Percentiles rank a stretch among this genome's conserved stretches.
phyloP scores from a whole-genome alignment of 2,113 vertebrate genomes.

The Colius striatus region DNA sequence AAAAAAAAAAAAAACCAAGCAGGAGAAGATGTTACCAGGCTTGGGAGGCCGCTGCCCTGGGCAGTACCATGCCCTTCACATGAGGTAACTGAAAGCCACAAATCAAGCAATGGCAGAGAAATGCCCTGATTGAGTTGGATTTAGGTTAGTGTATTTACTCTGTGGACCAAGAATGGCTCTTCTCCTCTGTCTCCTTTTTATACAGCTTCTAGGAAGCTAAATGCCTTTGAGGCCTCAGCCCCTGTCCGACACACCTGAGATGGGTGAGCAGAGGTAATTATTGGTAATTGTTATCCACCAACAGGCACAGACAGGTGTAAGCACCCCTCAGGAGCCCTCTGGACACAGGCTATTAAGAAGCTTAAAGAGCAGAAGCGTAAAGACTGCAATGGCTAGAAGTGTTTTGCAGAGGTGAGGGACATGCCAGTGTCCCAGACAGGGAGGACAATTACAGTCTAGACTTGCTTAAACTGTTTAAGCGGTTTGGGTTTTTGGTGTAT shows the following conservation, averaged over 20 bases:
- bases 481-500: not conserved
- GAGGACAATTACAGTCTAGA: not conserved
- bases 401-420: not conserved
- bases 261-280: not conserved
- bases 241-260: not conserved
- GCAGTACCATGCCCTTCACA: not conserved
- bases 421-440: not conserved
- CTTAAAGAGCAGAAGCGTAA: not conserved
- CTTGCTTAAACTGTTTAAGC: not conserved
- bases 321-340: not conserved
- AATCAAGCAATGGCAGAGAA: not conserved
- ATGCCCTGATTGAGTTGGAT: rapidly evolving
- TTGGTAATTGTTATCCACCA: not conserved
- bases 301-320: not conserved
- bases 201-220: rapidly evolving
- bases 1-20: not conserved
- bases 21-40: rapidly evolving
- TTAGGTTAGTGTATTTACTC: not conserved
- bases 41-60: not conserved
- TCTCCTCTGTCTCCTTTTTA: not conserved
- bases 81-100: no score
- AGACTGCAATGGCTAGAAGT: rapidly evolving
- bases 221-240: not conserved
- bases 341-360: not conserved
- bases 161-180: rapidly evolving